Percentiles rank a stretch among this genome's conserved stretches.
Conservation (phyloP, 2,113 vertebrate genomes). For the Oryzias woworae region DNA sequence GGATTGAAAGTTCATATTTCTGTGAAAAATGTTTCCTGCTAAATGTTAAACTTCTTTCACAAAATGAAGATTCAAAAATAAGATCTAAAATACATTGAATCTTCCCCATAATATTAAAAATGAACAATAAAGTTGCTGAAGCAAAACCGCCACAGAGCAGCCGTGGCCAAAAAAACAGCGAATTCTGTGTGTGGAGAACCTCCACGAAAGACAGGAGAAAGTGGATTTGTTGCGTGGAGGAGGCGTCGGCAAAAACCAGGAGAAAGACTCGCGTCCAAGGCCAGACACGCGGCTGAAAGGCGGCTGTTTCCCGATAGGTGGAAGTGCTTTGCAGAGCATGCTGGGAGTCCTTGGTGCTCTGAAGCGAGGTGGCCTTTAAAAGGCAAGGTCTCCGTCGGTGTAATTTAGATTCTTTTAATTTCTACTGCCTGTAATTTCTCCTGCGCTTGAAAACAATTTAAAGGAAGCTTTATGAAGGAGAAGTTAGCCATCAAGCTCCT, state of each 20-base stretch:
- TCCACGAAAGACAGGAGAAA: neutral
- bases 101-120: too few relatives aligned
- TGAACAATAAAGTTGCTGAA: too few relatives aligned
- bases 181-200: too few relatives aligned
- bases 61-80: too few relatives aligned
- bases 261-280: neutral
- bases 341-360: neutral
- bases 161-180: too few relatives aligned
- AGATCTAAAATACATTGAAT: too few relatives aligned
- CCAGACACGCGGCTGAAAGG: conserved; percentile 7
- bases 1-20: too few relatives aligned
- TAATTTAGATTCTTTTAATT: conserved; percentile 30
- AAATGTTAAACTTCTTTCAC: too few relatives aligned
- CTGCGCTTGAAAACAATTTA: conserved; percentile 21
- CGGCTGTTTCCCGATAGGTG: conserved; percentile 14
- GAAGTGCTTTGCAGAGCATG: conserved; percentile 16
- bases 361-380: conserved; percentile 24
- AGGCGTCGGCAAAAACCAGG: too few relatives aligned
- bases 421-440: neutral
- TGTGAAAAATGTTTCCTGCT: too few relatives aligned
- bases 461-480: conserved; percentile 13
- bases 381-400: conserved; percentile 29
- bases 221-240: too few relatives aligned
- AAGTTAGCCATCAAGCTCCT: neutral
- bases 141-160: too few relatives aligned